Conservation (phyloP, 2,888 invertebrate genomes). For the Mythimna loreyi region DNA sequence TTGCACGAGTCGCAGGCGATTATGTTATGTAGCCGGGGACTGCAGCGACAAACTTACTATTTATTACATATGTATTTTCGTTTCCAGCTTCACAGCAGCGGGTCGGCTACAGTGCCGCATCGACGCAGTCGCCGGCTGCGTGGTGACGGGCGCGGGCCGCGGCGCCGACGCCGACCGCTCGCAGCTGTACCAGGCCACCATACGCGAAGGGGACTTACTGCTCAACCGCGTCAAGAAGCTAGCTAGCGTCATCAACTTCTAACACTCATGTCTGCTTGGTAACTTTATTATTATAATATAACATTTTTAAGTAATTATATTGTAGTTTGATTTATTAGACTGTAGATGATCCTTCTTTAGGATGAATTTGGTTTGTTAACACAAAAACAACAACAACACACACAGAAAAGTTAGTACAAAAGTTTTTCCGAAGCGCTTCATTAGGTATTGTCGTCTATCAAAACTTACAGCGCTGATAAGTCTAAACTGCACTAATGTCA, state of each 20-base stretch:
- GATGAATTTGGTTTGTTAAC: not conserved
- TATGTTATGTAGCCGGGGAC: too few species aligned
- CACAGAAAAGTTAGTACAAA: too few species aligned
- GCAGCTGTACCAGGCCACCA: constrained; percentile 98
- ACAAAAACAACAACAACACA: too few species aligned
- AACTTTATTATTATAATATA: constrained; percentile 60
- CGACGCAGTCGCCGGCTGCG: constrained; percentile 98
- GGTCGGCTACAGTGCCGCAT: constrained; percentile 99
- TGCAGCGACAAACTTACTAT: too few species aligned
- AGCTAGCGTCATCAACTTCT: constrained; percentile 99
- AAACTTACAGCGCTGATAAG: too few species aligned
- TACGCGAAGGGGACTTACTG: constrained; percentile 99
- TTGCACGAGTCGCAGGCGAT: too few species aligned
- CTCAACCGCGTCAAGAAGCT: constrained; percentile 99
- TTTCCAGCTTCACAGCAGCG: constrained; percentile 97
- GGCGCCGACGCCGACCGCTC: constrained; percentile 90
- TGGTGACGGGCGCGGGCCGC: constrained; percentile 94
- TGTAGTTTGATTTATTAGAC: constrained; percentile 53
- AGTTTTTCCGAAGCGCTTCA: too few species aligned
- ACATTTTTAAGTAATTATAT: constrained; percentile 52
- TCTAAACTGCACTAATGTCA: too few species aligned
- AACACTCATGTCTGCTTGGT: constrained; percentile 74
- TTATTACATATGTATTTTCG: not conserved
- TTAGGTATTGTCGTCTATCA: too few species aligned
- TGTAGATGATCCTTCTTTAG: not conserved